These are phyloP conservation scores for Babyrousa celebensis DNA, from an alignment of 2,797 vertebrate species.

Conservation along the genomic window DNA sequence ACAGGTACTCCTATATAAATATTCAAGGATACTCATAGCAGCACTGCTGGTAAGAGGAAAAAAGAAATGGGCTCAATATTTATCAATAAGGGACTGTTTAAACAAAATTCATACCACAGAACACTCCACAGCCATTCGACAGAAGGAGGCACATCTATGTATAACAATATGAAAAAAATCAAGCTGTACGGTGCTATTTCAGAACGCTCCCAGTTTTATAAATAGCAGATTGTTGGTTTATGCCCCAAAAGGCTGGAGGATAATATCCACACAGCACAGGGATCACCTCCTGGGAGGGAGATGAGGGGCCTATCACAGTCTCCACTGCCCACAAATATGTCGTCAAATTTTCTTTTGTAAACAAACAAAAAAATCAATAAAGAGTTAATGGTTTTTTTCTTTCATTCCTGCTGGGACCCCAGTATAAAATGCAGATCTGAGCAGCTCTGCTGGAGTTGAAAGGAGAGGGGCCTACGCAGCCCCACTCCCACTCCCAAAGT, in stretches of 20 bases:
- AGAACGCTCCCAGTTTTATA: conserved; percentile 18
- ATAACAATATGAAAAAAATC: background rate
- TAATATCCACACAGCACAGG: background rate
- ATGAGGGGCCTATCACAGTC: background rate
- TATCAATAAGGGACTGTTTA: conserved; percentile 46
- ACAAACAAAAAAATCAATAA: conserved; percentile 23
- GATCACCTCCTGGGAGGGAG: background rate
- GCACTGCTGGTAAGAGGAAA: background rate
- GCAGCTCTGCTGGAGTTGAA: background rate
- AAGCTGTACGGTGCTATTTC: background rate
- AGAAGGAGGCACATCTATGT: background rate
- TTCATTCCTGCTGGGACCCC: conserved; percentile 54
- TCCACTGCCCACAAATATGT: conserved; percentile 26
- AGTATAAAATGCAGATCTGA: conserved; percentile 71
- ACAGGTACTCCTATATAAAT: background rate
- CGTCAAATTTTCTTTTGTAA: conserved; percentile 18
- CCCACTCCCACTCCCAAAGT: background rate
- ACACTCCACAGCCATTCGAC: background rate
- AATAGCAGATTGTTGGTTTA: background rate
- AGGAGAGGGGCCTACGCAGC: background rate
- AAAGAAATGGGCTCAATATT: conserved; percentile 35
- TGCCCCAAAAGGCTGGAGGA: background rate
- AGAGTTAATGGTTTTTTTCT: conserved; percentile 58
- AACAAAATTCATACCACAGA: background rate
- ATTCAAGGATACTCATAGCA: background rate